A percentile compares a stretch with the other conserved stretches of the same genome.
phyloP scores from a whole-genome alignment of 53 echinoderm and acorn worm genomes.

The Apostichopus leukothele region DNA sequence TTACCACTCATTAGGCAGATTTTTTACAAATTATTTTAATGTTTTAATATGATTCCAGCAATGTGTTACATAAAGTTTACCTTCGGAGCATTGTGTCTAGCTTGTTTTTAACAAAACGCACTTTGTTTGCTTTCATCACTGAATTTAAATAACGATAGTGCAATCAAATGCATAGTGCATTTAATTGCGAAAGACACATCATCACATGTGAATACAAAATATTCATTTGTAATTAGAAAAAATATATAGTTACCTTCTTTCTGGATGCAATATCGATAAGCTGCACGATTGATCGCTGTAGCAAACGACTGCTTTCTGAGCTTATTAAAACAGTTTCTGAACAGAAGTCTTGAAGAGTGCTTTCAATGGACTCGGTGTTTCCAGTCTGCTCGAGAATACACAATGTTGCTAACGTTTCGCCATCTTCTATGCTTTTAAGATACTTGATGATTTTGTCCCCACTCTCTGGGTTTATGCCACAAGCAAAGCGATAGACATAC shows the following conservation, averaged over 20 bases:
- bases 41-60: too few relatives aligned
- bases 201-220: too few relatives aligned
- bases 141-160: too few relatives aligned
- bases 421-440: conserved; percentile 10
- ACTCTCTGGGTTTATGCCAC: background rate
- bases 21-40: too few relatives aligned
- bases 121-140: too few relatives aligned
- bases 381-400: conserved; percentile 5
- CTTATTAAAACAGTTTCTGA: background rate
- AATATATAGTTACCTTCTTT: background rate
- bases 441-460: background rate
- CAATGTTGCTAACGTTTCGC: background rate
- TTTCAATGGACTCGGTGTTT: background rate
- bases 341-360: background rate
- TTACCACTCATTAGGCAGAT: too few relatives aligned
- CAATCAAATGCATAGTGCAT: too few relatives aligned
- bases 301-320: background rate
- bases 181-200: too few relatives aligned
- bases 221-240: too few relatives aligned
- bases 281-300: background rate
- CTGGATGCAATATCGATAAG: conserved; percentile 1
- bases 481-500: conserved; percentile 23
- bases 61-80: too few relatives aligned
- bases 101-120: too few relatives aligned
- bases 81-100: too few relatives aligned